Base-by-base conservation (phyloP, 64 coral and sea anemone genomes). In the Trachythela sp. region DNA sequence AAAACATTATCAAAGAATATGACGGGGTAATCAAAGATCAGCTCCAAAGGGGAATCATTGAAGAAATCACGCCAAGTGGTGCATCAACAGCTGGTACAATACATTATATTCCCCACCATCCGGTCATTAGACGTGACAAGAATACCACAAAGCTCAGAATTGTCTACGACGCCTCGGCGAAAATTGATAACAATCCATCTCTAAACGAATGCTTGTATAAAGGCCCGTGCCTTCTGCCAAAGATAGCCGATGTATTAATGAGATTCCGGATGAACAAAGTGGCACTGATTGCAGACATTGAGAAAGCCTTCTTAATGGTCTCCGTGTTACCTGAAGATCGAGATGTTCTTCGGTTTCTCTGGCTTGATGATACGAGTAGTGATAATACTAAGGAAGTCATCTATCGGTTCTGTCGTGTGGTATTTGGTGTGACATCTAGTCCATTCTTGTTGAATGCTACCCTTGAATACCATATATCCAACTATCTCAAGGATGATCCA, bases 391-490 rank as follows among this genome's bases (percentile, higher is more conserved):
- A 40, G 26, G 43, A 30, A 88, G 86, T 37, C 39, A 56, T 88
- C 54, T 88, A 92, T 68, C 32, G 91, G 24, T 92, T 92, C 48
- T 85, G 86, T 31, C 15, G 91, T 24, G 91, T 92, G 8, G 91
- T 92, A 31, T 92, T 92, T 92, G 91, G 91, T 60, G 86, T 92
- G 26, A 88, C 86, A 8, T 88, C 86, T 0, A 83, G 64, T 38
- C 86, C 91, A 11, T 92, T 92, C 77, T 70, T 92, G 71, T 85
- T 88, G 20, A 92, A 92, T 83, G 91, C 86, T 32, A 92, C 91
- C 36, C 76, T 88, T 18, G 39, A 48, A 50, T 75, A 92, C 70
- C 91, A 92, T 33, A 68, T 92, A 67, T 87, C 34, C 8, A 56
- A 87, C 31, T 87, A 92, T 52, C 38, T 84, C 10, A 30, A 87